A percentile compares a stretch with the other conserved stretches of the same genome.
Conservation (phyloP, 1,140 invertebrate genomes). For the Bactericera cockerelli region DNA sequence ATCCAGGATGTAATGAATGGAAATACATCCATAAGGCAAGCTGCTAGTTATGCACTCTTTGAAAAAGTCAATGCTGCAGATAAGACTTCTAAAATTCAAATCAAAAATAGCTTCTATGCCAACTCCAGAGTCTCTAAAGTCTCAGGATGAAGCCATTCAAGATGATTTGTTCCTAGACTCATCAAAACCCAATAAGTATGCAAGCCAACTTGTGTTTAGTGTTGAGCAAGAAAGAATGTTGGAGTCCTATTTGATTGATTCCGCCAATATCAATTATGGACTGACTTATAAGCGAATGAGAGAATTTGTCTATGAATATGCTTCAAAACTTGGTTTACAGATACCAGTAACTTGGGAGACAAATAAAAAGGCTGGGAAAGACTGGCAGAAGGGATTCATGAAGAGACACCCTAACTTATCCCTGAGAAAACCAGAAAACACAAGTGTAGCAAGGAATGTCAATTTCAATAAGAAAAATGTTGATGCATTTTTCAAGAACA, state of each 20-base stretch:
- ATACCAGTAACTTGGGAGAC: neutral
- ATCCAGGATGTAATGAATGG: neutral
- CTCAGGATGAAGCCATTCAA: neutral
- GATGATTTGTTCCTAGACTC: neutral
- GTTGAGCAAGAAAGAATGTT: conserved; percentile 4
- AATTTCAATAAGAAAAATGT: conserved; percentile 17
- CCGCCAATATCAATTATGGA: conserved; percentile 9
- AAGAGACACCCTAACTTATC: neutral
- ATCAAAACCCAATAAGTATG: conserved; percentile 5
- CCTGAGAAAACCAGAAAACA: conserved; percentile 2
- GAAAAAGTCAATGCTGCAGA: neutral
- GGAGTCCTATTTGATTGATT: conserved; percentile 6
- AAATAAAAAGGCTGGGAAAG: neutral
- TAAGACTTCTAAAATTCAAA: neutral
- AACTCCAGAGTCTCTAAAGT: neutral
- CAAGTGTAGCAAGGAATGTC: conserved; percentile 19
- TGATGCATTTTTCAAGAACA: conserved; percentile 24
- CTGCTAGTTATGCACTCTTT: neutral
- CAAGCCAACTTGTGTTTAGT: conserved; percentile 8
- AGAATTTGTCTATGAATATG: conserved; percentile 7
- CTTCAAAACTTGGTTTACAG: neutral
- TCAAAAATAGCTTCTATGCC: neutral
- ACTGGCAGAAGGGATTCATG: neutral
- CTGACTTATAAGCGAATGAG: conserved; percentile 3
- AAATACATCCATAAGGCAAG: neutral